Percentiles rank a stretch among this genome's conserved stretches.
Conservation (phyloP, 2,113 vertebrate genomes). For the Ramphastos sulfuratus region DNA sequence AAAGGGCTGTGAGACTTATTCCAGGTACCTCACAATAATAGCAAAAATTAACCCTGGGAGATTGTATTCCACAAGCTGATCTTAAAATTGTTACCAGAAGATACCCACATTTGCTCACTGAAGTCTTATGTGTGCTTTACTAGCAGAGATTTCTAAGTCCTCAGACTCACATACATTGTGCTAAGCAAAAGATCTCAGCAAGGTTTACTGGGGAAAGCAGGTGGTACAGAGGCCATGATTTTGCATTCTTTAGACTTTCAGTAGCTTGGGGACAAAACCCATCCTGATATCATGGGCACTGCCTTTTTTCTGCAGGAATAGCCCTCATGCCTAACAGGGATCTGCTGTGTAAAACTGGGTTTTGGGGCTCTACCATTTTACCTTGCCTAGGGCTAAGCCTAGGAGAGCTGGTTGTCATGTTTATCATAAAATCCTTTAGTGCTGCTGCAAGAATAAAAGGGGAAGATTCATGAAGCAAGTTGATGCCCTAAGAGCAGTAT, state of each 20-base stretch:
- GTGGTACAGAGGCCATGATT: neutral
- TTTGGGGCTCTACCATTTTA: neutral
- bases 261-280: neutral
- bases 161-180: neutral
- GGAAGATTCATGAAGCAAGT: neutral
- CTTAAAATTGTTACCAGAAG: neutral
- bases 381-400: neutral
- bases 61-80: neutral
- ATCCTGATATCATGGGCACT: fast-evolving
- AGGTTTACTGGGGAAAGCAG: neutral
- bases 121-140: neutral
- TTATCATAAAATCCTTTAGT: neutral
- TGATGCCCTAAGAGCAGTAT: neutral
- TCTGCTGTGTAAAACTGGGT: neutral
- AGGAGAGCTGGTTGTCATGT: neutral
- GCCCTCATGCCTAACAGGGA: neutral
- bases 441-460: neutral
- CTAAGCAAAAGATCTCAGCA: fast-evolving
- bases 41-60: neutral
- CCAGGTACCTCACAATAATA: neutral
- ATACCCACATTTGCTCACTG: neutral
- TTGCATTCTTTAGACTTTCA: neutral
- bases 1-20: neutral
- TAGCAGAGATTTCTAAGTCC: neutral
- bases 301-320: neutral